Evolutionary conservation across 2,888 invertebrate species (phyloP).

Genomic region (Sarcophaga subvicina): DNA sequence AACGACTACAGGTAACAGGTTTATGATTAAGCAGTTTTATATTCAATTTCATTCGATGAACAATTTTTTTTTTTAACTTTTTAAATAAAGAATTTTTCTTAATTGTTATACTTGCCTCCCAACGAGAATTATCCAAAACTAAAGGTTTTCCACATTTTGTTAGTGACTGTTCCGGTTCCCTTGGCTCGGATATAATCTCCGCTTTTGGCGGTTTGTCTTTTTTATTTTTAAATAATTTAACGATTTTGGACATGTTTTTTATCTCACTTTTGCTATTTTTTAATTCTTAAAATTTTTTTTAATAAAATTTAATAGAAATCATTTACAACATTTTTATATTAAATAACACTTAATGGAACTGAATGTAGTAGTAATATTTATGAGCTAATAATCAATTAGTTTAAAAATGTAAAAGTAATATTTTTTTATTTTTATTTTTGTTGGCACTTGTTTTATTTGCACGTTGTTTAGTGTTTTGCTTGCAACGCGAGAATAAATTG

Average conservation of each 20-base stretch:
- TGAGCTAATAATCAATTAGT: background rate
- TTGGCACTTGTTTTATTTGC: constrained; percentile 41
- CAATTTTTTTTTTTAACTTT: constrained; percentile 11
- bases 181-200: constrained; percentile 78
- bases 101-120: constrained; percentile 80
- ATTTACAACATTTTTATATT: constrained; percentile 1
- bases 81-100: background rate
- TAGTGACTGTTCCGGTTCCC: constrained; percentile 74
- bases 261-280: background rate
- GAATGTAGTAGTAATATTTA: background rate
- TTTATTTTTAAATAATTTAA: constrained; percentile 75
- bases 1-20: constrained; percentile 1
- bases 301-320: constrained; percentile 11
- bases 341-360: background rate
- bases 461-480: constrained; percentile 56
- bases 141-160: constrained; percentile 80
- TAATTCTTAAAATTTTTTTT: constrained; percentile 30
- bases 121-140: constrained; percentile 79
- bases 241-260: constrained; percentile 74
- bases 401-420: background rate
- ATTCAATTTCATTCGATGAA: background rate
- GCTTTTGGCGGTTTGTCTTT: constrained; percentile 79
- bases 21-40: constrained; percentile 12
- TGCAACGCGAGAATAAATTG: constrained; percentile 52
- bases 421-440: constrained; percentile 14